phyloP scores from a whole-genome alignment of 2,113 vertebrate genomes.

The Rhipidura dahli region DNA sequence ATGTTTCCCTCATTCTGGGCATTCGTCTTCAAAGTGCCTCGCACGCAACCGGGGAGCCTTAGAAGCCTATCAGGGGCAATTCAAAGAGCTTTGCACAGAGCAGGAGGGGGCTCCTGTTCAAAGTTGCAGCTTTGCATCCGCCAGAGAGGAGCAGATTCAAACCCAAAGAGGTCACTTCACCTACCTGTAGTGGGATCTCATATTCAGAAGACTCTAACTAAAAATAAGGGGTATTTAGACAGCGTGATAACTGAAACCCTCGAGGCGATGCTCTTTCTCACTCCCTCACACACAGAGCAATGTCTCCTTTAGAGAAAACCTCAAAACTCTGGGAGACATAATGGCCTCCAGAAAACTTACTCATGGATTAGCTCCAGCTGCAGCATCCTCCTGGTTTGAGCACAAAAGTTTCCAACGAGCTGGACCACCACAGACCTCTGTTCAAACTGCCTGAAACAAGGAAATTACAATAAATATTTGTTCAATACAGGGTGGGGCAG shows the following conservation, averaged over 20 bases:
- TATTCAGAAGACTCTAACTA: conserved; percentile 54
- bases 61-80: conserved; percentile 54
- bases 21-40: conserved; percentile 64
- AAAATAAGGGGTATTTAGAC: conserved; percentile 56
- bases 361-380: not conserved
- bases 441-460: not conserved
- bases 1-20: conserved; percentile 43
- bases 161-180: conserved; percentile 54
- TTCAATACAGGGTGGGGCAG: not conserved
- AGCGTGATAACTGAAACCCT: conserved; percentile 15
- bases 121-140: conserved; percentile 38
- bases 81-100: conserved; percentile 62
- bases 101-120: conserved; percentile 59
- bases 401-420: not conserved
- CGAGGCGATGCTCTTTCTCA: conserved; percentile 9
- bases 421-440: not conserved
- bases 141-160: conserved; percentile 52
- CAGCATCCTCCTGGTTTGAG: not conserved
- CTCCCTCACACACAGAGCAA: not conserved
- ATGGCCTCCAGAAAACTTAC: conserved; percentile 29
- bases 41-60: not conserved
- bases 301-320: not conserved
- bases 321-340: not conserved
- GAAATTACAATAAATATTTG: not conserved
- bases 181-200: conserved; percentile 47